Conservation (phyloP, 2,797 vertebrate species). For the Eospalax fontanierii region DNA sequence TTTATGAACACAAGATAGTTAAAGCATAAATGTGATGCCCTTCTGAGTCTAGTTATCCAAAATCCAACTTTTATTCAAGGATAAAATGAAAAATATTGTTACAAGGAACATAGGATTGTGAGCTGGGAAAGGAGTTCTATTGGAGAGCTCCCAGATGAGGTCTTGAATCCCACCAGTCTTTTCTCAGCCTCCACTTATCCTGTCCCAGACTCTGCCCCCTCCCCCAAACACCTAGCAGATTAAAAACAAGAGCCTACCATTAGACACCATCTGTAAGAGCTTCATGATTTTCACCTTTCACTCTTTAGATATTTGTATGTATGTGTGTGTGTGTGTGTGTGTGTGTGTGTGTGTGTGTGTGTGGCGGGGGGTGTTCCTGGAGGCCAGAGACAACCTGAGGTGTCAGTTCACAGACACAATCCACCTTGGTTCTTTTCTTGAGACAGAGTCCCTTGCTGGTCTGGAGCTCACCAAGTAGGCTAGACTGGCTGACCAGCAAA, state of each 20-base stretch:
- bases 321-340: not conserved
- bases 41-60: not conserved
- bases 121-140: not conserved
- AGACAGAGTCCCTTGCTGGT: not conserved
- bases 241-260: not conserved
- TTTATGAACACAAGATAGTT: not conserved
- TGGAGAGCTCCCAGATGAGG: not conserved
- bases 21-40: not conserved
- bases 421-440: not conserved
- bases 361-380: not conserved
- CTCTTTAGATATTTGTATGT: not conserved
- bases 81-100: not conserved
- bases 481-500: not conserved
- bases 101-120: not conserved
- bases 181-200: rapidly evolving
- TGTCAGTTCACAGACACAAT: not conserved
- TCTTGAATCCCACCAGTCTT: not conserved
- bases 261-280: not conserved
- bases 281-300: not conserved
- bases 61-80: not conserved
- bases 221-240: not conserved
- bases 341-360: too few species aligned
- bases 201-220: too few species aligned
- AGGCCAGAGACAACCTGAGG: not conserved
- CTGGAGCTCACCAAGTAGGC: not conserved